Evolutionary conservation across 2,888 invertebrate genomes (phyloP).

Genomic region (Labia minor): DNA sequence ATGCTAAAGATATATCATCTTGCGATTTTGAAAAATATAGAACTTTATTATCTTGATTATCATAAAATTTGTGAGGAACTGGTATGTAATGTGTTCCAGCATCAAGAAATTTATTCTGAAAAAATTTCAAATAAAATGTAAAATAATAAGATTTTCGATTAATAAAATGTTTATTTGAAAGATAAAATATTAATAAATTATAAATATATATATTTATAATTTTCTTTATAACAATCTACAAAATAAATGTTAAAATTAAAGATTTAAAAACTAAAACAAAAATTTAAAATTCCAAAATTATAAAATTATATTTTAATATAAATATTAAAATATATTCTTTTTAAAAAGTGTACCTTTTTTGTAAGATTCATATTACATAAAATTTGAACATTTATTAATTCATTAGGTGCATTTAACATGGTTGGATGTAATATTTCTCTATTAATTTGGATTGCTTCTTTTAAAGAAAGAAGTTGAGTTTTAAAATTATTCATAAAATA

Average conservation of each 20-base stretch:
- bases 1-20: conserved; percentile 47
- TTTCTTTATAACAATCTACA: no score
- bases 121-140: no score
- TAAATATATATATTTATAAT: conserved; percentile 2
- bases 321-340: conserved; percentile 2
- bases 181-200: conserved; percentile 24
- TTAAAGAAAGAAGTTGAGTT: neutral
- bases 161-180: no score
- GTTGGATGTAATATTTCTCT: conserved; percentile 71
- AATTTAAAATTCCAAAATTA: no score
- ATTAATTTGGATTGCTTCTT: neutral
- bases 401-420: conserved; percentile 65
- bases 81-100: conserved; percentile 54
- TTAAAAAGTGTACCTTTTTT: conserved; percentile 43
- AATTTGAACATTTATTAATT: conserved; percentile 54
- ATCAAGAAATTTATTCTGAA: conserved; percentile 58
- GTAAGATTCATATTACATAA: conserved; percentile 71
- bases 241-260: no score
- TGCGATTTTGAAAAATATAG: conserved; percentile 63
- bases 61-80: conserved; percentile 58
- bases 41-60: conserved; percentile 55
- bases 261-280: no score
- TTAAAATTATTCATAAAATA: no score
- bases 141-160: no score
- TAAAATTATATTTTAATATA: no score